Percentiles rank a stretch among this genome's conserved stretches.
These are phyloP conservation scores for Entelurus aequoreus DNA, from an alignment of 2,113 vertebrate genomes.

Conservation along the genomic window DNA sequence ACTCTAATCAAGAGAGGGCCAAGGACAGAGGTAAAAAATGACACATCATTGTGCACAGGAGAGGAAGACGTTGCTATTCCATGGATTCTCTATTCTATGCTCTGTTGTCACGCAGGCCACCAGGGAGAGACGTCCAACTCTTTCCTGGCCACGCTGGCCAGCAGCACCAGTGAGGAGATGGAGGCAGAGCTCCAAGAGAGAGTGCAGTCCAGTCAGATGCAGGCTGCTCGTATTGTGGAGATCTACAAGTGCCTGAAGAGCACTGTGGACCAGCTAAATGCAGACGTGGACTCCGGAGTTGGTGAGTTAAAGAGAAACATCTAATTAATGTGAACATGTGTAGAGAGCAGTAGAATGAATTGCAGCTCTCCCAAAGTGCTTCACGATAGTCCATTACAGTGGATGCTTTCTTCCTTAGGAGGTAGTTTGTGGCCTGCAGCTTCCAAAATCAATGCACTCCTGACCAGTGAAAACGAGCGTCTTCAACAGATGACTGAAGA, in stretches of 20 bases:
- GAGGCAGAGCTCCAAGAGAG: constrained; percentile 90
- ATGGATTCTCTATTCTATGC: neutral
- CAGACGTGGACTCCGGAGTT: constrained; percentile 53
- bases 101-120: constrained; percentile 60
- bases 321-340: neutral
- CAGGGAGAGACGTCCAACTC: constrained; percentile 82
- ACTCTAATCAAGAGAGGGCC: constrained; percentile 91
- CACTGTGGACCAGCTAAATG: constrained; percentile 63
- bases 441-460: constrained; percentile 78
- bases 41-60: neutral
- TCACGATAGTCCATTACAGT: neutral
- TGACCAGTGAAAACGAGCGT: constrained; percentile 81
- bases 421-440: constrained; percentile 76
- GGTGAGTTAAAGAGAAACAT: constrained; percentile 47
- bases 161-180: constrained; percentile 95
- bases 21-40: constrained; percentile 60
- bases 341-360: no score
- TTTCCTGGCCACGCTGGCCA: constrained; percentile 91
- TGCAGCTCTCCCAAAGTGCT: neutral
- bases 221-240: constrained; percentile 80
- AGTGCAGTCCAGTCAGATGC: constrained; percentile 85
- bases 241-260: constrained; percentile 82
- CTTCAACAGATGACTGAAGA: constrained; percentile 84
- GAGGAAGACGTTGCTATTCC: neutral
- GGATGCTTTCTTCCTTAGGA: constrained; percentile 57